These are phyloP conservation scores for Rotaria socialis DNA, from an alignment of 2,888 invertebrate genomes.

Conservation along the genomic window DNA sequence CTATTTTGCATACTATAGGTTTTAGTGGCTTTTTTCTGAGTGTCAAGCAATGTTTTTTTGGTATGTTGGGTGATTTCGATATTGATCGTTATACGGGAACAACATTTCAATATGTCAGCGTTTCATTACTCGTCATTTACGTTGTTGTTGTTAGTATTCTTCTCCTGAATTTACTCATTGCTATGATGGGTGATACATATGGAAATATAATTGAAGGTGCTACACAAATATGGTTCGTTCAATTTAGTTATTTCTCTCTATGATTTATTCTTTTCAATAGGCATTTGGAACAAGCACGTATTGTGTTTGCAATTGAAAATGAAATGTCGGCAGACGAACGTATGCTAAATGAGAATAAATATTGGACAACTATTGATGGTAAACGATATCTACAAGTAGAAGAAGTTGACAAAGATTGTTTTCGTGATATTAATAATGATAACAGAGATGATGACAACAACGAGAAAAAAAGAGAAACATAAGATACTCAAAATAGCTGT, in stretches of 20 bases:
- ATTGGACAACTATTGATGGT: slow-evolving; percentile 24
- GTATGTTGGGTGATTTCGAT: slow-evolving; percentile 34
- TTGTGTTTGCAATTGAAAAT: slow-evolving; percentile 27
- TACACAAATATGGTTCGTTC: slow-evolving; percentile 21
- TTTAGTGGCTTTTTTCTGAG: neutral
- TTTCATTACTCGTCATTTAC: slow-evolving; percentile 69
- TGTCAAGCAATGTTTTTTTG: neutral
- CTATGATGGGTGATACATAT: slow-evolving; percentile 99
- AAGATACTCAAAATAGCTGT: too few relatives aligned
- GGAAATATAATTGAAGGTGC: slow-evolving; percentile 82
- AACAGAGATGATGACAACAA: neutral
- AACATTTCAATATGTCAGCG: slow-evolving; percentile 30
- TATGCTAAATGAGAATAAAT: neutral
- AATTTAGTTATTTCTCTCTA: neutral
- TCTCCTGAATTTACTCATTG: slow-evolving; percentile 93
- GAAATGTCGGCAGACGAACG: slow-evolving; percentile 6
- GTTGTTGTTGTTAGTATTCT: slow-evolving; percentile 93
- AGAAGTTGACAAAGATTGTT: slow-evolving; percentile 22
- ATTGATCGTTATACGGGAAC: neutral
- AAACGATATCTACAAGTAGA: slow-evolving; percentile 22
- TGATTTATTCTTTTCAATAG: neutral
- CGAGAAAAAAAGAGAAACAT: too few relatives aligned
- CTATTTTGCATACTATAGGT: neutral
- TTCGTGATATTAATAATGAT: neutral
- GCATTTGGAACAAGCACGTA: slow-evolving; percentile 27